Conservation (phyloP, 2,797 vertebrate species). For the Cossypha heuglini region DNA sequence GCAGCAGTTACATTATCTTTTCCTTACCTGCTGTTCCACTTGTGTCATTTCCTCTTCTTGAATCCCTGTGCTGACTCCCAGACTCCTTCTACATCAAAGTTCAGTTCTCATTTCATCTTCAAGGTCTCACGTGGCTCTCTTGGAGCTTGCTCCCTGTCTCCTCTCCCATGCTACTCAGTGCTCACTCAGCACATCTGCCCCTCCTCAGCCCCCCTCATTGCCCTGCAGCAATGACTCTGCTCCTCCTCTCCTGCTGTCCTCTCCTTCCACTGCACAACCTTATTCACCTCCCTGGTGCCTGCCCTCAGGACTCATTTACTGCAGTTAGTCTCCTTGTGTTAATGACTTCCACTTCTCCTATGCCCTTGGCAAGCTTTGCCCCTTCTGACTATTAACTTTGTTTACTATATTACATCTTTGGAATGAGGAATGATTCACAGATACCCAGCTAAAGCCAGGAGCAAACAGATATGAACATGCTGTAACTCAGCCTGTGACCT, state of each 20-base stretch:
- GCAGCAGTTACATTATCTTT: conserved; percentile 46
- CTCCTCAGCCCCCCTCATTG: neutral
- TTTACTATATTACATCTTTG: conserved; percentile 40
- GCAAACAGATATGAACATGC: neutral
- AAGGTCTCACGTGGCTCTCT: conserved; percentile 1
- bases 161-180: neutral
- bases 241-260: neutral
- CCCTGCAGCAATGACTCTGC: neutral
- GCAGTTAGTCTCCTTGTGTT: neutral
- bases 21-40: conserved; percentile 58
- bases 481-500: neutral
- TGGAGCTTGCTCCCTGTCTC: neutral
- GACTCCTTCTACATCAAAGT: conserved; percentile 48
- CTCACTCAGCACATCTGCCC: neutral
- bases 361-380: conserved; percentile 38
- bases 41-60: conserved; percentile 35
- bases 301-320: conserved; percentile 24
- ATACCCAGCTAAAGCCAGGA: neutral
- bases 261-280: neutral
- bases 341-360: conserved; percentile 36
- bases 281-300: neutral
- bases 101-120: conserved; percentile 43
- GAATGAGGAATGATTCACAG: conserved; percentile 39
- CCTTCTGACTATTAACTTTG: conserved; percentile 50
- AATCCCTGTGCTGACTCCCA: conserved; percentile 14